A percentile compares a stretch with the other conserved stretches of the same genome.
Conservation (phyloP, 2,113 vertebrate genomes). For the Oenanthe oenanthe region DNA sequence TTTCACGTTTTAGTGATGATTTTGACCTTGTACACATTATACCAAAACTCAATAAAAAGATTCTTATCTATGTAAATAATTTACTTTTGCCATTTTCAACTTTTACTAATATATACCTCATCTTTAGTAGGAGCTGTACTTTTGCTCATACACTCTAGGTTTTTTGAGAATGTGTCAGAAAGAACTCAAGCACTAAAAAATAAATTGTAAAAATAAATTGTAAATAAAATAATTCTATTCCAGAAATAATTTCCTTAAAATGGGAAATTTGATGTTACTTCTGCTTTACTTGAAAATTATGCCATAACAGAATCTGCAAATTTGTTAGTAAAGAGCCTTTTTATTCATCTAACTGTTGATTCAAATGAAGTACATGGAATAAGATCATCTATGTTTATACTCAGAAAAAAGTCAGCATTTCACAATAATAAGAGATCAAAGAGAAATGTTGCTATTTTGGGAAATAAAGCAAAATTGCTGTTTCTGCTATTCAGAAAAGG, state of each 20-base stretch:
- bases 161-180: background rate
- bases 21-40: background rate
- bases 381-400: background rate
- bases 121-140: background rate
- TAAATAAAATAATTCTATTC: background rate
- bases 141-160: background rate
- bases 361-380: background rate
- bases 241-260: background rate
- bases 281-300: background rate
- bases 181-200: background rate
- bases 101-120: background rate
- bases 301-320: background rate
- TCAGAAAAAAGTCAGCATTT: background rate
- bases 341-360: background rate
- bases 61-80: background rate
- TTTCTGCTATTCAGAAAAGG: background rate
- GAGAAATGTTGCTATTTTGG: background rate
- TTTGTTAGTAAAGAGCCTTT: background rate
- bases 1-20: background rate
- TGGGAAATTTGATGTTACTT: background rate
- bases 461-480: background rate
- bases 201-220: background rate
- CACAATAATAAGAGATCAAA: background rate
- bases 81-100: background rate
- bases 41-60: background rate